Conservation (phyloP, 1,140 invertebrate genomes). For the Pectinophora gossypiella region DNA sequence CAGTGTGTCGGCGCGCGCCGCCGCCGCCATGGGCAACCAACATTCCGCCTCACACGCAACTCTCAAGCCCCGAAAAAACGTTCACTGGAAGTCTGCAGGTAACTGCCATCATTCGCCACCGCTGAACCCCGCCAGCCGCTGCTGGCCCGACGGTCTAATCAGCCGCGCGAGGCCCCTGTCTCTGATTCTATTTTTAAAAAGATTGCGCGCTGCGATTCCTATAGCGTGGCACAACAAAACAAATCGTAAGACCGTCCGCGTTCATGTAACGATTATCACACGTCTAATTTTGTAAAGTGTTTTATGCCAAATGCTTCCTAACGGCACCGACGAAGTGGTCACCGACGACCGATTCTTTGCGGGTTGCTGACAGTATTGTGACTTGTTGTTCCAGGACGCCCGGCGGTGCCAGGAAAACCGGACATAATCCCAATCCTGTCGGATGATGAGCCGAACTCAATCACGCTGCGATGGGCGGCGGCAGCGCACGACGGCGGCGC, state of each 20-base stretch:
- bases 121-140: conserved; percentile 16
- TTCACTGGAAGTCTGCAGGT: conserved; percentile 84
- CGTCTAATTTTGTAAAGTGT: conserved; percentile 56
- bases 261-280: conserved; percentile 60
- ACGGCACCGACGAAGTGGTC: not conserved
- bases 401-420: conserved; percentile 86
- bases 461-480: conserved; percentile 90
- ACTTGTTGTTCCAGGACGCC: conserved; percentile 79
- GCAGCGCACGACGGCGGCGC: conserved; percentile 91
- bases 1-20: conserved; percentile 64
- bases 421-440: conserved; percentile 80
- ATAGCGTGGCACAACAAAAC: conserved; percentile 70
- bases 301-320: conserved; percentile 56
- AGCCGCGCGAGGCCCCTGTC: conserved; percentile 30
- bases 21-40: conserved; percentile 72
- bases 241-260: conserved; percentile 58
- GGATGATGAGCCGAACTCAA: conserved; percentile 87
- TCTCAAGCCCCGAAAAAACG: conserved; percentile 79
- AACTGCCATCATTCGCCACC: conserved; percentile 42
- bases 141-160: not conserved
- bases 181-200: conserved; percentile 63
- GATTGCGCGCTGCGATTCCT: conserved; percentile 57
- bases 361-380: not conserved
- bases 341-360: not conserved
- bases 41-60: conserved; percentile 59